Evolutionary conservation across 2,113 vertebrate genomes (phyloP).

Genomic region (Phalacrocorax brasilianus): DNA sequence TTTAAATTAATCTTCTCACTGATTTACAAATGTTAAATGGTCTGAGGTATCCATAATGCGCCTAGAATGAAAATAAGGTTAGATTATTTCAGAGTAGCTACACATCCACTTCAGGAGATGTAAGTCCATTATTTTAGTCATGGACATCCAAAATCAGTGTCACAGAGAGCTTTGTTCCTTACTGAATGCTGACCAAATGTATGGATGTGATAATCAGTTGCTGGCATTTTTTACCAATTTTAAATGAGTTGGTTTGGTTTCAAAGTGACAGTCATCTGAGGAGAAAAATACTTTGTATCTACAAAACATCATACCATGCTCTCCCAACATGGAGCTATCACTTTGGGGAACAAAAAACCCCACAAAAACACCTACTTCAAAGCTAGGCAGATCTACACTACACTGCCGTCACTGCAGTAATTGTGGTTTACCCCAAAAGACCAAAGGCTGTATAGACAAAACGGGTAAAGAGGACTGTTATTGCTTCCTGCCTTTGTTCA

Average conservation of each 20-base stretch:
- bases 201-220: background rate
- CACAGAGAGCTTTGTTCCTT: background rate
- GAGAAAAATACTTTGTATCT: background rate
- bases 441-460: background rate
- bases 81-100: background rate
- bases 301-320: background rate
- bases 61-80: background rate
- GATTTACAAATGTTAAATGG: constrained; percentile 9
- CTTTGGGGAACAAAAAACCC: background rate
- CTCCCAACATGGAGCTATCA: background rate
- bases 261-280: background rate
- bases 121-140: background rate
- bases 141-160: background rate
- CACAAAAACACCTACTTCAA: background rate
- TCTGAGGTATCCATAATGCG: background rate
- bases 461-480: background rate
- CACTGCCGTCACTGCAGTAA: background rate
- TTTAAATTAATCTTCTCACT: background rate
- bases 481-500: background rate
- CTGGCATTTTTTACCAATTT: background rate
- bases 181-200: background rate
- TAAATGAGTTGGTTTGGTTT: background rate
- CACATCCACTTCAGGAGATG: background rate
- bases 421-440: background rate
- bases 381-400: background rate